Evolutionary conservation across 2,888 invertebrate genomes (phyloP), one percentile per base, ranked within the genome.

Genomic region (Meliscaeva auricollis): DNA sequence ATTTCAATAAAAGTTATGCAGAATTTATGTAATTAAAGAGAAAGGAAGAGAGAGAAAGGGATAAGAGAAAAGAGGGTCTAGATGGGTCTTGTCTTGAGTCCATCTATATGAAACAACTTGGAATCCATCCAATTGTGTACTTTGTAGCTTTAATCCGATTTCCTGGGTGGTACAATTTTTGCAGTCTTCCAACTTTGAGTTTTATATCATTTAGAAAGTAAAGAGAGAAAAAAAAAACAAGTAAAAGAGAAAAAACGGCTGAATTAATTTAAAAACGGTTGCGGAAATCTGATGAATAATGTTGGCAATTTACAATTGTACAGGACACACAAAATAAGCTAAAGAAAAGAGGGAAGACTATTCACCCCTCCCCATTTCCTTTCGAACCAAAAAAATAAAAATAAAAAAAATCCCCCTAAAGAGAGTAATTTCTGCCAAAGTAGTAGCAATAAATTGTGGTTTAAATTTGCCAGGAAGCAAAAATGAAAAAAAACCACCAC

Each of bases 281-380:
- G 66, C 79, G 84, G 74, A 84, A 84, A 84, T 84, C 84, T 75
- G 75, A 79, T 84, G 70, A 84, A 70, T 84, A 84, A 84, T 84
- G 66, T 69, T 41, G 74, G 79, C 70, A 75, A 84, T 83, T 83
- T 83, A 78, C 78, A 84, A 79, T 79, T 79, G 84, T 48, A 68
- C 52, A 74, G 41, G 9, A 62, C 56, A 46, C 6, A 69, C 68
- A 74, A 77, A 54, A 54, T 72, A 48, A 38, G 11, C 11, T 38
- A 38, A 38, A 4, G 26, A 26, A 26, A 26, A 26, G 4, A 26
- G 26, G 26, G 26, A 26, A 4, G 26, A 26, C 26, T 2, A 26
- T 26, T 26, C 26, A 26, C 35, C 35, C 38, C 11, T 38, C 38
- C 6, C 13, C 38, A n/a, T n/a, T n/a, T n/a, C 26, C 26, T n/a